Evolutionary conservation across 2,797 vertebrate species (phyloP).

Genomic region (Cirrhinus molitorella): DNA sequence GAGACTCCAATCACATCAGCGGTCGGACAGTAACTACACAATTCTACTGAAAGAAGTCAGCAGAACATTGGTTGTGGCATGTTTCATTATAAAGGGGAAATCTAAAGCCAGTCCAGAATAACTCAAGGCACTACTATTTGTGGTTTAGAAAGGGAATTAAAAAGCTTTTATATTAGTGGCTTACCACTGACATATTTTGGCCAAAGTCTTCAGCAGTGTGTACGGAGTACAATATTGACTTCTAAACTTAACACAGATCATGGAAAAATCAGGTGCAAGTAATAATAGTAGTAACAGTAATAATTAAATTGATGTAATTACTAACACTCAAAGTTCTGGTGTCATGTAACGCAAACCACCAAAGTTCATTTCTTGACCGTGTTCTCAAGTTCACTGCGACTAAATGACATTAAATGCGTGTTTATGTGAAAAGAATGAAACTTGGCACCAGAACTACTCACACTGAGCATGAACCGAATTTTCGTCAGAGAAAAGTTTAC

Average conservation of each 20-base stretch:
- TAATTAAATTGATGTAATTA: constrained; percentile 1
- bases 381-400: constrained; percentile 20
- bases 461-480: background rate
- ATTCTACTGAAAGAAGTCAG: constrained; percentile 28
- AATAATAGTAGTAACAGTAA: background rate
- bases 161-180: constrained; percentile 42
- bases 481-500: constrained; percentile 3
- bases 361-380: background rate
- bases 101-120: constrained; percentile 32
- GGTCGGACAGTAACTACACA: constrained; percentile 14
- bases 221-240: background rate
- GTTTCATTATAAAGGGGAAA: constrained; percentile 41
- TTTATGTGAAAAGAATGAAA: constrained; percentile 12
- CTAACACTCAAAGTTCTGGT: background rate
- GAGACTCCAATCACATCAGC: constrained; percentile 11
- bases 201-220: background rate
- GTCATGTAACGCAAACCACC: background rate
- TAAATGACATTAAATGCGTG: constrained; percentile 16
- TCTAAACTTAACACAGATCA: background rate
- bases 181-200: constrained; percentile 24
- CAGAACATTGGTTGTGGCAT: constrained; percentile 26
- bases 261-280: background rate
- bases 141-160: constrained; percentile 37
- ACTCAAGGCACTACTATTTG: constrained; percentile 38
- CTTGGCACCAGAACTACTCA: constrained; percentile 5